Conservation (phyloP, 2,113 vertebrate genomes). For the Paralichthys olivaceus region DNA sequence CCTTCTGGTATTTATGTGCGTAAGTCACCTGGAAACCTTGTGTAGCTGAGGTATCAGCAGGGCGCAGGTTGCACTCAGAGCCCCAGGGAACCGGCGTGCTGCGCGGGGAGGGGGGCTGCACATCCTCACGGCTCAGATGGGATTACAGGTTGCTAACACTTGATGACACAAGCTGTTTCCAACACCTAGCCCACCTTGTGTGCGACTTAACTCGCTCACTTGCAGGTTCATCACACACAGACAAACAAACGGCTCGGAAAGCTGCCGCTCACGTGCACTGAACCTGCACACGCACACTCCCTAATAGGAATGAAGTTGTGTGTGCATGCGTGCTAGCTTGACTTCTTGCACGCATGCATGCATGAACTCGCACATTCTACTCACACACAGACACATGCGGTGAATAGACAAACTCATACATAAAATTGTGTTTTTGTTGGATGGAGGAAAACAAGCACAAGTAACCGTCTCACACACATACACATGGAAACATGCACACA, state of each 20-base stretch:
- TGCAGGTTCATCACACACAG: slow-evolving; percentile 31
- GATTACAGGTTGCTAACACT: slow-evolving; percentile 79
- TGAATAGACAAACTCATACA: background rate
- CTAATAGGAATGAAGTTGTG: slow-evolving; percentile 49
- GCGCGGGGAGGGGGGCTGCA: background rate
- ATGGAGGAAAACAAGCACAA: slow-evolving; percentile 40
- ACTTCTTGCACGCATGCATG: background rate
- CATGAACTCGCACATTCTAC: background rate
- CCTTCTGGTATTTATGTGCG: slow-evolving; percentile 54
- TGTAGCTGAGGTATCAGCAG: slow-evolving; percentile 64
- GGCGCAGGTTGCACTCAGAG: slow-evolving; percentile 64
- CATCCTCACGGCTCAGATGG: slow-evolving; percentile 71
- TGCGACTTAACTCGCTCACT: slow-evolving; percentile 47
- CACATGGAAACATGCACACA: slow-evolving; percentile 14
- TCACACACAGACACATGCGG: slow-evolving; percentile 4
- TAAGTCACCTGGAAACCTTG: slow-evolving; percentile 75
- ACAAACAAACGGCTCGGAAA: slow-evolving; percentile 14
- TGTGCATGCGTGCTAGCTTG: background rate
- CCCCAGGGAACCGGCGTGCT: slow-evolving; percentile 49
- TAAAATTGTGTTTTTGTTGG: slow-evolving; percentile 39
- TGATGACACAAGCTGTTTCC: slow-evolving; percentile 76
- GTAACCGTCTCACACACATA: slow-evolving; percentile 24
- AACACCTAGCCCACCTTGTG: slow-evolving; percentile 66
- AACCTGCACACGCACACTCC: slow-evolving; percentile 21
- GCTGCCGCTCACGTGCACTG: slow-evolving; percentile 3